A percentile compares a stretch with the other conserved stretches of the same genome.
Evolutionary conservation across 2,113 vertebrate genomes (phyloP).

Genomic region (Tychaedon coryphoeus): DNA sequence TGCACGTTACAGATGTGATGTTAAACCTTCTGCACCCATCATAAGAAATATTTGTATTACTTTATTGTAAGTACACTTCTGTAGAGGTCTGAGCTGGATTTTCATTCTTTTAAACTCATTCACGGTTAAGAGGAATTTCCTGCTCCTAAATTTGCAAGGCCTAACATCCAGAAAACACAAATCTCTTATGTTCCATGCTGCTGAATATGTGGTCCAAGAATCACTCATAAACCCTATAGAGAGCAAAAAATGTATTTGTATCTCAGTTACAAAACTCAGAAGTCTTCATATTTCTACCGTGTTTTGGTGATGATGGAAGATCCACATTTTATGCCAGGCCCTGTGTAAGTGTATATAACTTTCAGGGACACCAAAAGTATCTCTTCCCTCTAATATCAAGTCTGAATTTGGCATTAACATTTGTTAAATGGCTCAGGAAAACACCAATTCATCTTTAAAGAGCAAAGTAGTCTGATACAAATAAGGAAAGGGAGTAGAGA

Average conservation of each 20-base stretch:
- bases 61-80: neutral
- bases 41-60: neutral
- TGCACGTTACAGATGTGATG: neutral
- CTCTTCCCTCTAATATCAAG: neutral
- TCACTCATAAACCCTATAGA: neutral
- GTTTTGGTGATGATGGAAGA: neutral
- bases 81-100: neutral
- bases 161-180: neutral
- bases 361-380: neutral
- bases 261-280: neutral
- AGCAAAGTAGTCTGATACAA: neutral
- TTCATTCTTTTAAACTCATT: neutral
- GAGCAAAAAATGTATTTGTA: neutral
- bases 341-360: neutral
- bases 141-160: neutral
- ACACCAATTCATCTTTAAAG: neutral
- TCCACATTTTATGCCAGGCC: neutral
- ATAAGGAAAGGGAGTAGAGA: neutral
- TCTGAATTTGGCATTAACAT: neutral
- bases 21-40: neutral
- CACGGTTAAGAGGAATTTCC: neutral
- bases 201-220: neutral
- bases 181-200: neutral
- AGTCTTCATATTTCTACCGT: neutral
- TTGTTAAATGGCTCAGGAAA: neutral